Evolutionary conservation across 2,797 vertebrate genomes (phyloP), one percentile per base, ranked within the genome.

Genomic region (Spatula versicolor): DNA sequence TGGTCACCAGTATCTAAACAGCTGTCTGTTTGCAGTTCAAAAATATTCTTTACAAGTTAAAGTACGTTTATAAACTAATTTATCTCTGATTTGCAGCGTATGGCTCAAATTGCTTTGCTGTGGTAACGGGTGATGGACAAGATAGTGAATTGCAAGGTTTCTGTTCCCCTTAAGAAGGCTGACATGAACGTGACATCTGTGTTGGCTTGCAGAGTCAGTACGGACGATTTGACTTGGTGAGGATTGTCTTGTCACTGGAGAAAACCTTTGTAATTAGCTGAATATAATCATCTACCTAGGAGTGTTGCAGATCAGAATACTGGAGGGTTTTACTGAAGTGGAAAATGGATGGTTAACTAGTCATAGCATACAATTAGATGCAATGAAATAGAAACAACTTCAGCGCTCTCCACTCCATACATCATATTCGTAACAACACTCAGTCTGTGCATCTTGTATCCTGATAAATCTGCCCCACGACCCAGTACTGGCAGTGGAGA

Each of bases 21-120:
- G 92, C 96, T 96, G 91, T 96, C 90, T 95, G 56, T 88, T 93
- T 87, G 59, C 71, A 81, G 39, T 83, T 94, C 26, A 80, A 91
- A 78, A 87, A 83, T 60, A 86, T 59, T 89, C 85, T 85, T 92
- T 58, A 88, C 62, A 69, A 74, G 60, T 93, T 89, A 64, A 80
- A 93, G 60, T 84, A 87, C 92, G 66, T 75, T 74, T 33, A n/a
- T 66, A 73, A 79, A 89, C 94, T 92, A 92, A 87, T 96, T 93
- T 93, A 90, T 91, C 50, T 85, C 68, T 85, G 66, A 30, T 94
- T 96, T 90, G 56, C 39, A 56, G 23, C 37, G 14, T 79, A 31
- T 79, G 45, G 55, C 62, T 91, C 62, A 91, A 79, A 68, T 91
- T 81, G 72, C 28, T 88, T 68, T 71, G 60, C 62, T 73, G 0